These are phyloP conservation scores for Spatulosminthurus flaviceps DNA, from an alignment of 2,888 invertebrate species.

Conservation along the genomic window DNA sequence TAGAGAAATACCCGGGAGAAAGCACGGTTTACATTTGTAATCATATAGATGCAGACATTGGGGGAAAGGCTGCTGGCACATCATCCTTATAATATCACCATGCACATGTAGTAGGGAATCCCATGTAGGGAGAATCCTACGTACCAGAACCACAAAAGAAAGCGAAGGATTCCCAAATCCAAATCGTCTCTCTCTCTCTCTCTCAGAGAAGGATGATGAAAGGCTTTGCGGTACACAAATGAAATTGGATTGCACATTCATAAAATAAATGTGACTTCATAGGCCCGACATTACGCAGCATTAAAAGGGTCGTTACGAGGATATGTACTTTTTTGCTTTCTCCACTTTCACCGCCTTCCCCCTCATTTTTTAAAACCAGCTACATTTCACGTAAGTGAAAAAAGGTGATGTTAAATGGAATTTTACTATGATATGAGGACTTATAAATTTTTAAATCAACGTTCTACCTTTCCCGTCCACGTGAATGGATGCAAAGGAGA, in stretches of 20 bases:
- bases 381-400: conserved; percentile 6
- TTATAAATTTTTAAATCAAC: too few relatives aligned
- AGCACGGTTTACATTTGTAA: not conserved
- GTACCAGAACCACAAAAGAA: not conserved
- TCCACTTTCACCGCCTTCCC: not conserved
- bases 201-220: not conserved
- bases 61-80: not conserved
- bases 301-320: conserved; percentile 22
- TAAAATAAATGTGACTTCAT: conserved; percentile 33
- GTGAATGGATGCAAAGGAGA: too few relatives aligned
- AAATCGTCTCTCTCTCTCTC: not conserved
- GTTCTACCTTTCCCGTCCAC: too few relatives aligned
- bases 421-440: too few relatives aligned
- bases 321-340: conserved; percentile 12
- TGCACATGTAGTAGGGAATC: too few relatives aligned
- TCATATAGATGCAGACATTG: not conserved
- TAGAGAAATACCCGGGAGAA: not conserved
- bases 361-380: not conserved
- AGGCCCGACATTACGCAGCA: conserved; percentile 19
- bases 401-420: too few relatives aligned
- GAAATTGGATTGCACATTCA: conserved; percentile 24
- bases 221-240: conserved; percentile 19
- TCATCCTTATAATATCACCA: not conserved
- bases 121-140: not conserved
- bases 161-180: not conserved